Evolutionary conservation across 2,113 vertebrate genomes (phyloP), one percentile per base, ranked within the genome.

Genomic region (Anarrhichthys ocellatus): DNA sequence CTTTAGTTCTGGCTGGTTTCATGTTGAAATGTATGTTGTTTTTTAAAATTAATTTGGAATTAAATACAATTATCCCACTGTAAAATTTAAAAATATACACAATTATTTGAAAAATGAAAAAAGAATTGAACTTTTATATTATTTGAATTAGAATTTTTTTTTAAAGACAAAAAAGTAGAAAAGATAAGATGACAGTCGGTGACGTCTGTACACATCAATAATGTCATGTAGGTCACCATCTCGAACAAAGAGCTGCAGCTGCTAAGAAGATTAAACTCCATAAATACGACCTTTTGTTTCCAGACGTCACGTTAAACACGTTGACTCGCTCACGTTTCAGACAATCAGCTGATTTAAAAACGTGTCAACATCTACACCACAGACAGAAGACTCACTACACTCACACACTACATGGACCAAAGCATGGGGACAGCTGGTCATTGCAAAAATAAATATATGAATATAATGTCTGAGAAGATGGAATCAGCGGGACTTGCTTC

Each of bases 221-320:
- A 46, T 22, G 29, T 81, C 75, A 76, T 79, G 79, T 76, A 64
- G 79, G 72, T 80, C 86, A 78, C 6, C 44, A 6, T 38, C 18
- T 68, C 42, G 18, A 13, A 78, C 62, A 36, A 61, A 83, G 63
- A 29, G 69, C 64, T 22, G 64, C 73, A 15, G 70, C 42, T 14
- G 65, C 10, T 79, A 52, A 88, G 83, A 73, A 18, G 83, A 74
- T 88, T 88, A 85, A 75, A 59, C 15, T 44, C 36, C 42, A 18
- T 38, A 18, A 78, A 71, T 8, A 29, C 27, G 18, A 52, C 42
- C 64, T 84, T 78, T 81, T 64, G 61, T 64, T 56, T 66, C 22
- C 42, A 66, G 34, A 69, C 13, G 38, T 40, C 20, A 72, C 9
- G 5, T 27, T 18, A 9, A 48, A 18, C 29, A 8, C 10, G 44